Conservation (phyloP, 2,797 vertebrate genomes). For the Lagocephalus sceleratus region DNA sequence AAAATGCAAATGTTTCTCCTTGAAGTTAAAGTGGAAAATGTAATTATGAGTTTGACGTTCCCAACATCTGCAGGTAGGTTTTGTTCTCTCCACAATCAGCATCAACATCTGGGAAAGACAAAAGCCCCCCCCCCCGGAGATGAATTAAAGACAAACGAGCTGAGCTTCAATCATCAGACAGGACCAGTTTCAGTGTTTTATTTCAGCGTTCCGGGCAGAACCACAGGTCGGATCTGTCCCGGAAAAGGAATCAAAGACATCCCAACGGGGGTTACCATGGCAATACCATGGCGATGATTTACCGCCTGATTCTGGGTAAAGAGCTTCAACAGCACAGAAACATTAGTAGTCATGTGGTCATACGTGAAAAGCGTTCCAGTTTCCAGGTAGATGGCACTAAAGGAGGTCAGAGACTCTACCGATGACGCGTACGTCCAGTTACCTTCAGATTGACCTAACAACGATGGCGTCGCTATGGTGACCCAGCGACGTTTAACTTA, state of each 20-base stretch:
- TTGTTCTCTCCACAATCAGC: too few relatives aligned
- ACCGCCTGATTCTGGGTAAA: constrained; percentile 2
- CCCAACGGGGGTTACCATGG: constrained; percentile 15
- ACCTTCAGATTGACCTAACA: too few relatives aligned
- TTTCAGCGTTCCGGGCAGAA: neutral
- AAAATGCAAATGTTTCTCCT: too few relatives aligned
- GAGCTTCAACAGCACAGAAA: constrained; percentile 16
- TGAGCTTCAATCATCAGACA: constrained; percentile 8
- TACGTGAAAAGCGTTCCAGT: neutral
- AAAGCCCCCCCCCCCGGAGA: constrained; percentile 4
- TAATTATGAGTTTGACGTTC: too few relatives aligned
- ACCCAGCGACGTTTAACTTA: too few relatives aligned
- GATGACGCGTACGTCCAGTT: constrained; percentile 26
- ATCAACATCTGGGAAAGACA: neutral
- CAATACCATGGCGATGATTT: constrained; percentile 4
- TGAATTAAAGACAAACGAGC: constrained; percentile 22
- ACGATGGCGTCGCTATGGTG: too few relatives aligned
- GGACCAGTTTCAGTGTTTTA: neutral
- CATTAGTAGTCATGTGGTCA: constrained; percentile 69
- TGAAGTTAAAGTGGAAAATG: too few relatives aligned
- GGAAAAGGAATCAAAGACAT: constrained; percentile 1
- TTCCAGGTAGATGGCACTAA: too few relatives aligned
- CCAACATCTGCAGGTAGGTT: too few relatives aligned
- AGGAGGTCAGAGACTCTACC: too few relatives aligned
- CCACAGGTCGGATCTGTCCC: too few relatives aligned